phyloP scores from a whole-genome alignment of 1,140 invertebrate genomes.

The Paraescarpia echinospica region DNA sequence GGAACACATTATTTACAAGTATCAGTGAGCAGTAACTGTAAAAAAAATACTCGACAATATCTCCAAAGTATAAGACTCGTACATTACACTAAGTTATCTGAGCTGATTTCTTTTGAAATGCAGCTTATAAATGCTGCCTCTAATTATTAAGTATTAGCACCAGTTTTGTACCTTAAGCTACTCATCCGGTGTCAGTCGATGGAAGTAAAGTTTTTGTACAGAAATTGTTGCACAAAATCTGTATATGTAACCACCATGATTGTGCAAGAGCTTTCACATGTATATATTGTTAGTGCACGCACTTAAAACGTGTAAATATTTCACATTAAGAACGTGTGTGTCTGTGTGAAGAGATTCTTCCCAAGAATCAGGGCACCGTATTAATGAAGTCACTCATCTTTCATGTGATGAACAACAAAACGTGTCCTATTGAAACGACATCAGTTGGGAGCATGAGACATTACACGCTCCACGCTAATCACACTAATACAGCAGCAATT shows the following conservation, averaged over 20 bases:
- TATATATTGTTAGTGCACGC: slow-evolving; percentile 1
- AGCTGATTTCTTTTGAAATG: background rate
- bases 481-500: background rate
- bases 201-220: background rate
- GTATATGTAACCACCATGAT: background rate
- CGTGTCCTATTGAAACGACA: background rate
- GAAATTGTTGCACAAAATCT: background rate
- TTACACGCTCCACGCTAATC: background rate
- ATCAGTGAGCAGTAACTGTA: background rate
- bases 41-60: background rate
- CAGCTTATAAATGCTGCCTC: background rate
- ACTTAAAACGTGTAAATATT: background rate
- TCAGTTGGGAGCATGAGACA: background rate
- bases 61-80: background rate
- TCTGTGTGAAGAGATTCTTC: background rate
- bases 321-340: background rate
- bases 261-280: background rate
- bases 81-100: background rate
- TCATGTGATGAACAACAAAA: background rate
- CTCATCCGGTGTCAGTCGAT: background rate
- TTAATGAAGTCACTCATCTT: background rate
- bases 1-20: slow-evolving; percentile 1
- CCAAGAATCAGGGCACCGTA: background rate
- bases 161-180: background rate
- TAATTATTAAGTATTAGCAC: background rate